A percentile compares a stretch with the other conserved stretches of the same genome.
Evolutionary conservation across 1,140 invertebrate species (phyloP).

Genomic region (Caenorhabditis tropicalis): DNA sequence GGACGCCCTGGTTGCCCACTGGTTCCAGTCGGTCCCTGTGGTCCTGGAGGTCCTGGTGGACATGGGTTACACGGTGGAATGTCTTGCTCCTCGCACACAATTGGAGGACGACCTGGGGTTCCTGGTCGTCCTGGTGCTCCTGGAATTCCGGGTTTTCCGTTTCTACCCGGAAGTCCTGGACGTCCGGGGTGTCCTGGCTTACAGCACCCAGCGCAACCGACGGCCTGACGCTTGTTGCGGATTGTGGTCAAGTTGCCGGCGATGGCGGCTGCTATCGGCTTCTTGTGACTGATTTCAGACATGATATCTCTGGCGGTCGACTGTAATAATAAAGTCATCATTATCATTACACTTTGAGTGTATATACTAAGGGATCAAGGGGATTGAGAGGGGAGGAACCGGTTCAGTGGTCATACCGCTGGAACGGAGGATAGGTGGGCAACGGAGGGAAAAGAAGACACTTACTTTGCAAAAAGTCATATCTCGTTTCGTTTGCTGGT

Average conservation of each 20-base stretch:
- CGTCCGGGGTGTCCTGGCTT: constrained; percentile 44
- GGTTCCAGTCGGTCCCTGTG: constrained; percentile 17
- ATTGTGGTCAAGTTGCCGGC: constrained; percentile 24
- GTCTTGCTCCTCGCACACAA: constrained; percentile 23
- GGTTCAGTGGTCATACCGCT: constrained; percentile 1
- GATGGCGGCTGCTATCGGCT: constrained; percentile 15
- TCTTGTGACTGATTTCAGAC: constrained; percentile 48
- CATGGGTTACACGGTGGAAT: constrained; percentile 66
- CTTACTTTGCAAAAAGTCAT: constrained; percentile 71
- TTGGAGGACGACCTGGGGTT: constrained; percentile 64
- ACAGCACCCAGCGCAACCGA: constrained; percentile 44
- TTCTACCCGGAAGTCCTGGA: constrained; percentile 54
- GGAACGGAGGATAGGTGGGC: constrained; percentile 5
- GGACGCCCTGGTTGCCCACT: constrained; percentile 63
- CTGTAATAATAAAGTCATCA: constrained; percentile 34
- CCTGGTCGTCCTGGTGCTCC: constrained; percentile 62
- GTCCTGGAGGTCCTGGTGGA: constrained; percentile 62
- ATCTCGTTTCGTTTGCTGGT: constrained; percentile 70
- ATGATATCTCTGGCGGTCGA: constrained; percentile 44
- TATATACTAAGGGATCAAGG: neutral
- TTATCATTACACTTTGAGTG: neutral
- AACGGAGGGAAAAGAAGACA: neutral
- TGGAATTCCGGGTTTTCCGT: constrained; percentile 55
- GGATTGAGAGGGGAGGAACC: neutral
- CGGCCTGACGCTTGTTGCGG: constrained; percentile 46